phyloP scores from a whole-genome alignment of 2,113 vertebrate species.

The Callipepla californica region DNA sequence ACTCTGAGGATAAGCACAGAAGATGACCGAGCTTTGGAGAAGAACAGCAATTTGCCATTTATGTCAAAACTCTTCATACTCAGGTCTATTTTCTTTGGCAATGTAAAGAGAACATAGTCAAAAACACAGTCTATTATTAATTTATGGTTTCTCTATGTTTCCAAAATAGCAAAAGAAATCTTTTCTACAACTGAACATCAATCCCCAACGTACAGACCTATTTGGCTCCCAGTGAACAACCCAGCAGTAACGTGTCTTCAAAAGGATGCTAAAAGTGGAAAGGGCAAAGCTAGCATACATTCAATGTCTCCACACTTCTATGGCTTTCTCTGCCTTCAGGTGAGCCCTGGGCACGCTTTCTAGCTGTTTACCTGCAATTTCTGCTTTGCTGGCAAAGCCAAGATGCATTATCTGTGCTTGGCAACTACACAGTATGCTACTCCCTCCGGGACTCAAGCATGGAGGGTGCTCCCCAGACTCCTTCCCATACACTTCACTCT shows the following conservation, averaged over 20 bases:
- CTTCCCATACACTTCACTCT: not conserved
- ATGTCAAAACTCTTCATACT: not conserved
- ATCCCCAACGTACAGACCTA: not conserved
- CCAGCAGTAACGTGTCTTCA: not conserved
- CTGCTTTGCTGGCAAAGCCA: not conserved
- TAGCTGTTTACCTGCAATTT: not conserved
- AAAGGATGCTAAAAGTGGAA: not conserved
- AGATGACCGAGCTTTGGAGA: not conserved
- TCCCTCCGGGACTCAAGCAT: accelerated
- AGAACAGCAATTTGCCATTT: not conserved
- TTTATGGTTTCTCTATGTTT: not conserved
- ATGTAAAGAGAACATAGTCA: not conserved
- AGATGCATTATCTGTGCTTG: not conserved
- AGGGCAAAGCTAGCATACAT: not conserved
- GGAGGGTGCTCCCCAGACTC: not conserved
- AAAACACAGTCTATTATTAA: not conserved
- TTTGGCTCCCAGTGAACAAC: not conserved
- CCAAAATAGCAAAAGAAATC: not conserved
- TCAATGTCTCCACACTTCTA: not conserved
- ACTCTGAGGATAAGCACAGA: not conserved
- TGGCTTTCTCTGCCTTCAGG: conserved; percentile 19
- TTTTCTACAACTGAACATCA: not conserved
- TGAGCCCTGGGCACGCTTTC: not conserved
- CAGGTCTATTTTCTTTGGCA: not conserved
- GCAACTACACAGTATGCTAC: accelerated